Evolutionary conservation across 2,888 invertebrate genomes (phyloP).

Genomic region (Meghimatium bilineatum): DNA sequence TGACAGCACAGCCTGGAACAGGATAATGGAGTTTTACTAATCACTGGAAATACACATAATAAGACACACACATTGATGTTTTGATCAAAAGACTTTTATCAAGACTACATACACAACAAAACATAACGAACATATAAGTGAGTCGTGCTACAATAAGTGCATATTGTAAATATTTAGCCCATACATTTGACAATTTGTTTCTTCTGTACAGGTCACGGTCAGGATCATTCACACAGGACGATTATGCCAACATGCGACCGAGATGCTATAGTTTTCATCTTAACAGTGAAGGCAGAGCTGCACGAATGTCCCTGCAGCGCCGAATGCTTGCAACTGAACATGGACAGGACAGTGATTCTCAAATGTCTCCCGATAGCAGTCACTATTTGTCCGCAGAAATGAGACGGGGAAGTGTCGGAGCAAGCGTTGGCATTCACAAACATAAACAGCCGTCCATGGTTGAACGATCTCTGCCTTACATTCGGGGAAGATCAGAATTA

Average conservation of each 20-base stretch:
- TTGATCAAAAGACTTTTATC: no score
- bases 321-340: constrained; percentile 47
- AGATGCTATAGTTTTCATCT: constrained; percentile 71
- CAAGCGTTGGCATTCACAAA: constrained; percentile 65
- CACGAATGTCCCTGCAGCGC: constrained; percentile 57
- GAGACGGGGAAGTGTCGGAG: constrained; percentile 69
- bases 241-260: constrained; percentile 63
- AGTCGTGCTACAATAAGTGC: no score
- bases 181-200: neutral
- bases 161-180: no score
- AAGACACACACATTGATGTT: no score
- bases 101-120: no score
- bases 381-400: constrained; percentile 65
- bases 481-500: constrained; percentile 52
- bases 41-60: no score
- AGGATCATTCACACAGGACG: constrained; percentile 66
- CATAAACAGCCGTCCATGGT: constrained; percentile 66
- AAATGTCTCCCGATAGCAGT: constrained; percentile 57
- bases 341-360: constrained; percentile 43
- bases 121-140: no score
- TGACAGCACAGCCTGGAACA: no score
- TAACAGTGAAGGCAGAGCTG: constrained; percentile 68
- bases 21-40: no score
- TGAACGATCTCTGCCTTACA: constrained; percentile 65
- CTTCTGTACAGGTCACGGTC: constrained; percentile 61